Base-by-base conservation (phyloP, 2,113 vertebrate species). In the Caloenas nicobarica region DNA sequence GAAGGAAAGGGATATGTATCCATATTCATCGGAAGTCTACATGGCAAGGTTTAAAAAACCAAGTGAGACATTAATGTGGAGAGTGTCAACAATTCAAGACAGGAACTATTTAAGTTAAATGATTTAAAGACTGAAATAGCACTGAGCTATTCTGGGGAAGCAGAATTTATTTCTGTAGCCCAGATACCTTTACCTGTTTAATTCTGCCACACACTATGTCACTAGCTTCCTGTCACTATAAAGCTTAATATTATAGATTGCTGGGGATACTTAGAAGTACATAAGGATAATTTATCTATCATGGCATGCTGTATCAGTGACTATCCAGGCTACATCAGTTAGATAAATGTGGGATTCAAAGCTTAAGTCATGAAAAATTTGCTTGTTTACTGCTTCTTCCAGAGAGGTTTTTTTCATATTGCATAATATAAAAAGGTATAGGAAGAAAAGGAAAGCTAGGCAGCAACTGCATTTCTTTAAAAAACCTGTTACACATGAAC, bases 211-310 rank as follows among this genome's bases (percentile, higher is more conserved):
- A 77, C 60, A 56, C 77, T 46, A 22, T 60, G 78, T 65, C 88
- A 81, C 83, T 73, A 46, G 81, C 81, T 87, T 61, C 40, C 82
- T 91, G 81, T 90, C 95, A 72, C 54, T 60, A 62, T 74, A 85
- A 83, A 96, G 33, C 81, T 85, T 85, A 53, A 69, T 92, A 70
- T 94, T 93, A 93, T 7, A 95, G 60, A 95, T 95, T 92, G 89
- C 81, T 89, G 66, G 65, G 64, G 72, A 81, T 90, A 89, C 80
- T 65, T 66, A 74, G 69, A 91, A 96, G 77, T 42, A 69, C 38
- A 19, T 54, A 54, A 70, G 44, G 56, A 91, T 82, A 76, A 92
- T 69, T 91, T 88, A 64, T 88, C 88, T 91, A 48, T 66, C 70
- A 74, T 86, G 87, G 61, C 50, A 85, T 89, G 71, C 78, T 51